A percentile compares a stretch with the other conserved stretches of the same genome.
These are phyloP conservation scores for Sus cebifrons DNA, from an alignment of 2,797 vertebrate species.

Conservation along the genomic window DNA sequence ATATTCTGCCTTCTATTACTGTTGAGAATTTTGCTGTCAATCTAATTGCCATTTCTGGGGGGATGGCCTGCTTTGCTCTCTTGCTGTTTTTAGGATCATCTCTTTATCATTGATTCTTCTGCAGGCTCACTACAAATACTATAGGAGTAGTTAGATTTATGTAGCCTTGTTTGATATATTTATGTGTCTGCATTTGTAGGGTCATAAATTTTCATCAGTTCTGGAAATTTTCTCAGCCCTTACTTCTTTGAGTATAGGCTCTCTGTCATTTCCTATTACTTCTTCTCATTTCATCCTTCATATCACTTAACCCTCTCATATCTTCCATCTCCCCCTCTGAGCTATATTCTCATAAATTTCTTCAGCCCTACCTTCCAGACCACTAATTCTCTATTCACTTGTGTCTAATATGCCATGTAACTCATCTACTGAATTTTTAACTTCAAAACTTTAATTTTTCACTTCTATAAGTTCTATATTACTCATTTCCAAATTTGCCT, in stretches of 20 bases:
- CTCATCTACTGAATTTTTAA: constrained; percentile 17
- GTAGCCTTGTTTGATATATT: neutral
- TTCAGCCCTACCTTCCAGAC: constrained; percentile 46
- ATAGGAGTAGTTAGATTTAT: neutral
- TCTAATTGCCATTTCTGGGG: neutral
- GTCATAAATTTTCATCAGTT: constrained; percentile 31
- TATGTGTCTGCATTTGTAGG: constrained; percentile 17
- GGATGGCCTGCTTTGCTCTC: neutral
- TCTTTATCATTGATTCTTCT: neutral
- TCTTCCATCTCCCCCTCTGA: neutral
- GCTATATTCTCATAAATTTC: neutral
- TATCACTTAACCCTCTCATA: neutral
- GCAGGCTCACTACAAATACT: neutral
- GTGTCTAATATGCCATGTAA: constrained; percentile 34
- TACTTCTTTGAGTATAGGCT: neutral
- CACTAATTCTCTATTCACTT: constrained; percentile 28
- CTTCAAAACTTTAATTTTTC: constrained; percentile 28
- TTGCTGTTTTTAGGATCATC: neutral
- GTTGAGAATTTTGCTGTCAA: neutral
- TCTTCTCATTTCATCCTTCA: neutral
- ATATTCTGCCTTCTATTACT: neutral
- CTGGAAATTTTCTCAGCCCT: neutral
- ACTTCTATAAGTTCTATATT: neutral
- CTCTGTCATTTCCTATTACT: neutral
- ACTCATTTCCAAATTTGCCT: constrained; percentile 2